Base-by-base conservation (phyloP, 2,113 vertebrate species). In the Colius striatus region DNA sequence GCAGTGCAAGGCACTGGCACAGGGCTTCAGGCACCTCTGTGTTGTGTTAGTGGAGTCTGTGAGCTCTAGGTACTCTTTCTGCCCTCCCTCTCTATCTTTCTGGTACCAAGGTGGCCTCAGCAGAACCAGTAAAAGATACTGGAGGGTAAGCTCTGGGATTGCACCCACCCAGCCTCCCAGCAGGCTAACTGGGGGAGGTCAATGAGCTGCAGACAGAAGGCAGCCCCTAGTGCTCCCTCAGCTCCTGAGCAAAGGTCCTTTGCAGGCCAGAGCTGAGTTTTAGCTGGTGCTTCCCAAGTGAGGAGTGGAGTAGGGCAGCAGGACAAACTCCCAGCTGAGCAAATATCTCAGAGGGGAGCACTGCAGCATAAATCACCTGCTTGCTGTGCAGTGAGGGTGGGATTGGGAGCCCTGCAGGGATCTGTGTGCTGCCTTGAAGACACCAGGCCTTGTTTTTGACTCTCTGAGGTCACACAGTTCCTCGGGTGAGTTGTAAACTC, bases 401-500 rank as follows among this genome's bases (percentile, higher is more conserved):
- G 77, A n/a, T 36, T 1, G 0, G 36, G 26, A 78, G 41, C 15
- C 63, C 83, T 67, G 65, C 48, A 58, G 54, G 67, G 73, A 62
- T 12, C 68, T 81, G 14, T 63, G 78, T 53, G 11, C 54, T 91
- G 65, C 51, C 79, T 68, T 65, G 65, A 53, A 63, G 90, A 71
- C 57, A 53, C 13, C 22, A 51, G 48, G 38, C 71, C 60, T 65
- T 95, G 55, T 70, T 94, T 89, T 82, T 58, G 22, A 43, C 16
- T 85, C 65, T 84, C 38, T 91, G 38, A 21, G 63, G 14, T 93
- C 75, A 65, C 22, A 17, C 29, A 41, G 65, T 38, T 86, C 47
- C 70, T 92, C 54, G 58, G 45, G 45, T 51, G 41, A 60, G 68
- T 27, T 93, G 85, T 95, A 87, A 95, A 96, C 72, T 83, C 79